Evolutionary conservation across 2,888 invertebrate genomes (phyloP).

Genomic region (Drosophila mettleri): DNA sequence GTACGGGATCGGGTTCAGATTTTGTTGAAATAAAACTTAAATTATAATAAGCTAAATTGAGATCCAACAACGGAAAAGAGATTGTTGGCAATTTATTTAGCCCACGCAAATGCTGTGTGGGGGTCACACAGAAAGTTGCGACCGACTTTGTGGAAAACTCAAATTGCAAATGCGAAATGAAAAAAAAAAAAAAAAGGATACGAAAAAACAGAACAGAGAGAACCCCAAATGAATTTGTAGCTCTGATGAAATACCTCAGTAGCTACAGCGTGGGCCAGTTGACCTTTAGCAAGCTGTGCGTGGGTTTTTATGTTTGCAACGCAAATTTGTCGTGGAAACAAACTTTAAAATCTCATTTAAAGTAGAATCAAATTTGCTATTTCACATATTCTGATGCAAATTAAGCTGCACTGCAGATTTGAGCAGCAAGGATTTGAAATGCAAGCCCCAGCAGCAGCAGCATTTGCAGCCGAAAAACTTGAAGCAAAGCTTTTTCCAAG

Average conservation of each 20-base stretch:
- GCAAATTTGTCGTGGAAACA: background rate
- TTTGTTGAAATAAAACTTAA: constrained; percentile 11
- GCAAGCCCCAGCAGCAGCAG: background rate
- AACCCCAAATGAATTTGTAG: constrained; percentile 16
- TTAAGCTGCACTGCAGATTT: background rate
- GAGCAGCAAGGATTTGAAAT: background rate
- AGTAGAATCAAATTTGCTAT: background rate
- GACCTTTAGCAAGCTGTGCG: constrained; percentile 32
- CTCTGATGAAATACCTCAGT: constrained; percentile 23
- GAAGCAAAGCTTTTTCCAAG: background rate
- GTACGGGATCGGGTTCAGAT: background rate
- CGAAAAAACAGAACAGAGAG: background rate
- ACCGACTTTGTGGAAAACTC: constrained; percentile 23
- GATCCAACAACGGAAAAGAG: background rate
- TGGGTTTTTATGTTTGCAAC: constrained; percentile 2
- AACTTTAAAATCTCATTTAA: constrained; percentile 1
- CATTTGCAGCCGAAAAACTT: background rate
- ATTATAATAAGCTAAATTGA: constrained; percentile 16
- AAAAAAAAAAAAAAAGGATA: constrained; percentile 24
- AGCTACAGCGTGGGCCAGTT: constrained; percentile 20
- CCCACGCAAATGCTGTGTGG: constrained; percentile 10
- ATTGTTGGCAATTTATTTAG: constrained; percentile 6
- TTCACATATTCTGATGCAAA: constrained; percentile 1
- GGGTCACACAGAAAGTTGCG: constrained; percentile 11
- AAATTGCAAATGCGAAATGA: constrained; percentile 34